Conservation (phyloP, 2,113 vertebrate species). For the Paralichthys olivaceus region DNA sequence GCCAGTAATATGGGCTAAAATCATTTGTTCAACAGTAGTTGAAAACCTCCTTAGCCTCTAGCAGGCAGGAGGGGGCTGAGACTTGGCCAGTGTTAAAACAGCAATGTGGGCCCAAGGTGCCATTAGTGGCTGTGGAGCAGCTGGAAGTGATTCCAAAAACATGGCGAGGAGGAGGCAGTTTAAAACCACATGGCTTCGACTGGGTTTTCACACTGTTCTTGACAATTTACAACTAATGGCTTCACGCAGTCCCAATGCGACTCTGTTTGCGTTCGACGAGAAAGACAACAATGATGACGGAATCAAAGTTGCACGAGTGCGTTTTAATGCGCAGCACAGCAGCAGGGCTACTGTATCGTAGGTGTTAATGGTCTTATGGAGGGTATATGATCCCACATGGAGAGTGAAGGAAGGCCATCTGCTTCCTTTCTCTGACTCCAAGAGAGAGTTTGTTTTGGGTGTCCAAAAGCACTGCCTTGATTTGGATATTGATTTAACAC, state of each 20-base stretch:
- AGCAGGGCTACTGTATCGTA: conserved; percentile 61
- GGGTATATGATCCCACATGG: conserved; percentile 69
- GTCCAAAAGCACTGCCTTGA: conserved; percentile 25
- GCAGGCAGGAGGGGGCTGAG: conserved; percentile 65
- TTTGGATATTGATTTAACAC: conserved; percentile 4
- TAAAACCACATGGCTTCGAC: conserved; percentile 89
- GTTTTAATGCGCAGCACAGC: conserved; percentile 28
- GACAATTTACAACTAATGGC: conserved; percentile 88
- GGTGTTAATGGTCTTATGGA: conserved; percentile 72
- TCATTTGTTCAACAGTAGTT: conserved; percentile 81
- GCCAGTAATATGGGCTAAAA: conserved; percentile 65
- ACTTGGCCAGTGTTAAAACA: conserved; percentile 80
- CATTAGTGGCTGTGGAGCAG: conserved; percentile 87
- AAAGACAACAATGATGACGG: conserved; percentile 45
- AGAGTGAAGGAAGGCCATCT: conserved; percentile 68
- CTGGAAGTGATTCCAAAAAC: conserved; percentile 94
- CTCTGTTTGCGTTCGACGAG: conserved; percentile 59
- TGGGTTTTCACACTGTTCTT: conserved; percentile 92
- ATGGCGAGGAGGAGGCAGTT: conserved; percentile 84
- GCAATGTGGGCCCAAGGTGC: conserved; percentile 80
- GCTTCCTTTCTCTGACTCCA: conserved; percentile 65
- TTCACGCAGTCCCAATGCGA: conserved; percentile 53
- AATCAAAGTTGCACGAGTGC: conserved; percentile 42
- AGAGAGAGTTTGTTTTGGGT: conserved; percentile 51
- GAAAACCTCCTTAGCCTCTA: conserved; percentile 73